Evolutionary conservation across 30 jellyfish, hydroid and myxozoan genomes (phyloP), one percentile per base, ranked within the genome.

Genomic region (Aurelia coerulea): DNA sequence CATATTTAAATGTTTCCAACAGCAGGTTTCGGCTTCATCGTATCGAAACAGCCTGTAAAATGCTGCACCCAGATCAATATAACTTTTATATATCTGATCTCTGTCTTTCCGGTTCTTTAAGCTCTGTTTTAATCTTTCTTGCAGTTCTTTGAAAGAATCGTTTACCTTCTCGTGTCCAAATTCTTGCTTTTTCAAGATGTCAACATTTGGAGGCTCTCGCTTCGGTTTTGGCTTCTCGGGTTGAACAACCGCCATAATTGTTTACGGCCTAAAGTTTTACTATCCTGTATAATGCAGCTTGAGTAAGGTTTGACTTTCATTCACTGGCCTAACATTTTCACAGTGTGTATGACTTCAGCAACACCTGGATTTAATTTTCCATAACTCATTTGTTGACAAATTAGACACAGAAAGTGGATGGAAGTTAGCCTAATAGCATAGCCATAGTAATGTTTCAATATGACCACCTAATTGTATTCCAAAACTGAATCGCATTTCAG

Each of bases 1-100:
- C 84, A 95, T 69, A 14, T 66, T 35, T 73, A 95, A 76, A 53
- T 95, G 99, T 50, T 80, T 74, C 88, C 76, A 80, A 65, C 78
- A 71, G 58, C 99, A 95, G 23, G 91, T 18, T 73, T 95, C 99
- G n/a, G 99, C 99, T 65, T 86, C 91, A 63, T 95, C 98, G 73
- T 62, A 90, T 51, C 91, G 84, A 62, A 95, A 88, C 73, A 95
- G 59, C 16, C 99, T 90, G 84, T 74, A 90, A 68, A 79, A 95
- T 1, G 99, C 99, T 13, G 96, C 88, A 17, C 96, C 95, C 32
- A 90, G 72, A 34, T 82, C 94, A 58, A 83, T 80, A 52, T 81
- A 78, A 13, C 85, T 19, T 49, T 77, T 83, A 62, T 70, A 80
- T 2, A 88, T 62, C 69, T 69, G 77, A 53, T 84, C 89, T 18